A percentile compares a stretch with the other conserved stretches of the same genome.
Conservation (phyloP, 1,140 invertebrate species). For the Brachionus plicatilis region DNA sequence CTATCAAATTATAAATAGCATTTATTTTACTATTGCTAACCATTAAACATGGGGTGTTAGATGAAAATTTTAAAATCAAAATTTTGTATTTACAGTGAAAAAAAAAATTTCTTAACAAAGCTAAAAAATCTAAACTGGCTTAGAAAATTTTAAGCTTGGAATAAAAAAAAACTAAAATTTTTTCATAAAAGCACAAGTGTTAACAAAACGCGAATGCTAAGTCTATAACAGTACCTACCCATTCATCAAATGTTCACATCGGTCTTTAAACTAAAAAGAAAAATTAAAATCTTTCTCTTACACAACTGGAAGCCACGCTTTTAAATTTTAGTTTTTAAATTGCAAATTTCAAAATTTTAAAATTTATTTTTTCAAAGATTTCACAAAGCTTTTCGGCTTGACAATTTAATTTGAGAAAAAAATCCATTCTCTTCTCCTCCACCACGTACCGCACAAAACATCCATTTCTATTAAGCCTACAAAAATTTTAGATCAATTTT, state of each 20-base stretch:
- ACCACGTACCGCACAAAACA: not conserved
- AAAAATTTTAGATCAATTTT: conserved; percentile 6
- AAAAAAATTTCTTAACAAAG: not conserved
- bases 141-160: not conserved
- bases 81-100: not conserved
- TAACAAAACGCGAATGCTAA: not conserved
- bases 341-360: not conserved
- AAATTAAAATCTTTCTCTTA: not conserved
- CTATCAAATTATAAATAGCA: not conserved
- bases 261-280: not conserved
- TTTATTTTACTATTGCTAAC: not conserved
- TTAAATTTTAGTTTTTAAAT: not conserved
- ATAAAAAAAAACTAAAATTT: not conserved
- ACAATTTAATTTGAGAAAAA: not conserved
- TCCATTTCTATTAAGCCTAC: not conserved
- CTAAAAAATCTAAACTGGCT: not conserved
- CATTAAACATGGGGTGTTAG: not conserved
- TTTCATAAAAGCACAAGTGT: not conserved
- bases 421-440: not conserved
- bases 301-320: not conserved
- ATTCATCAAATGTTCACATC: not conserved
- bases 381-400: not conserved
- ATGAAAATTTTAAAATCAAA: not conserved
- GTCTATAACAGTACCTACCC: not conserved
- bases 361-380: not conserved